These are phyloP conservation scores for Bombus superbus DNA, from an alignment of 1,140 invertebrate species.

Conservation along the genomic window DNA sequence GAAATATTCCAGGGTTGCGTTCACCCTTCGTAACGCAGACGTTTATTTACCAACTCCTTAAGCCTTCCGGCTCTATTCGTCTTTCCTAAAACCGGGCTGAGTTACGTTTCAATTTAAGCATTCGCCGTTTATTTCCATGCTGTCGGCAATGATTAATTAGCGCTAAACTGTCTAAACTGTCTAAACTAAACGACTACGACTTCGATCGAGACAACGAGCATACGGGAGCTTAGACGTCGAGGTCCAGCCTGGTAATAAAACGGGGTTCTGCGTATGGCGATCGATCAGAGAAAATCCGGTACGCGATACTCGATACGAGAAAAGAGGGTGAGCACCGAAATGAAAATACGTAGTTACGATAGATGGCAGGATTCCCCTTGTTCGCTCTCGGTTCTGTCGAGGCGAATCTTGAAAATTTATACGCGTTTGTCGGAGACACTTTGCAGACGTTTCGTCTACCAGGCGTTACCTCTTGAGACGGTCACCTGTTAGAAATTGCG, in stretches of 20 bases:
- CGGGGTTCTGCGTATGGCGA: rapidly evolving
- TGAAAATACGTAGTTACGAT: too few relatives aligned
- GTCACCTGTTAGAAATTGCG: conserved; percentile 21
- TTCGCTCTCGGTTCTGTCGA: neutral
- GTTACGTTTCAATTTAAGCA: conserved; percentile 43
- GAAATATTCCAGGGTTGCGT: conserved; percentile 27
- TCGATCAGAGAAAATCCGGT: neutral
- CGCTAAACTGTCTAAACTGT: neutral
- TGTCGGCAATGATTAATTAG: conserved; percentile 46
- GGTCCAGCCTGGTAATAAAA: neutral
- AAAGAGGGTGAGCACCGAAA: too few relatives aligned
- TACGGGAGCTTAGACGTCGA: neutral
- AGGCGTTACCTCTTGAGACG: conserved; percentile 14
- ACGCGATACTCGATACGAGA: too few relatives aligned
- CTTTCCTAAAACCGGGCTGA: neutral
- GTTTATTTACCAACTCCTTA: conserved; percentile 52
- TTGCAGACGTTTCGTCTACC: neutral
- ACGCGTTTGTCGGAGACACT: neutral
- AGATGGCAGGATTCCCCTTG: too few relatives aligned
- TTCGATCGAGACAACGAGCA: neutral
- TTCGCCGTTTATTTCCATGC: conserved; percentile 2
- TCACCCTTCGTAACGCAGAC: conserved; percentile 13
- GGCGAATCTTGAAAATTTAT: neutral
- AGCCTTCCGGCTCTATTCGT: neutral
- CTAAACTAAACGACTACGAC: too few relatives aligned